Conservation (phyloP, 1,140 invertebrate species). For the Cephus cinctus region DNA sequence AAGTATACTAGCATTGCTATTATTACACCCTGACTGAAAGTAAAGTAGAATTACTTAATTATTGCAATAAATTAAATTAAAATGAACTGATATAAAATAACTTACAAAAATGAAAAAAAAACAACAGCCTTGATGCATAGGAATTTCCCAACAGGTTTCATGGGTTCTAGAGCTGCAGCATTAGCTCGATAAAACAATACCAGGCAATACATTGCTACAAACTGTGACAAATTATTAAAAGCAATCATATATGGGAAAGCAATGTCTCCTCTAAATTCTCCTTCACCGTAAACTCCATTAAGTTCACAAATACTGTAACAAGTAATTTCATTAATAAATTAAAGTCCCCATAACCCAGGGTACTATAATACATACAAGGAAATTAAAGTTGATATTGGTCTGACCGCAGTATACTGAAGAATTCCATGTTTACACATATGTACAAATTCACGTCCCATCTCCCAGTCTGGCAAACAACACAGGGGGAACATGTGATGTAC, state of each 20-base stretch:
- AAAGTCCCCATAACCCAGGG: neutral
- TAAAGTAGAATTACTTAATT: too few relatives aligned
- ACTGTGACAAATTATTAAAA: slow-evolving; percentile 93
- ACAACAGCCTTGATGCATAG: slow-evolving; percentile 98
- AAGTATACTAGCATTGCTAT: slow-evolving; percentile 85
- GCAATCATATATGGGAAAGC: slow-evolving; percentile 90
- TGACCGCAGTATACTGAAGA: slow-evolving; percentile 88
- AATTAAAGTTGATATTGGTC: slow-evolving; percentile 84
- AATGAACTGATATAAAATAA: slow-evolving; percentile 27
- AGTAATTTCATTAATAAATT: slow-evolving; percentile 15
- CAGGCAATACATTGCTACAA: slow-evolving; percentile 94
- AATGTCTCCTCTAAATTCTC: slow-evolving; percentile 78
- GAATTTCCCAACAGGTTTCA: slow-evolving; percentile 94
- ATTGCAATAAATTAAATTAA: neutral
- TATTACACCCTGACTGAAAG: slow-evolving; percentile 85
- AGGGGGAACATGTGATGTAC: slow-evolving; percentile 83
- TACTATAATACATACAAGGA: slow-evolving; percentile 71
- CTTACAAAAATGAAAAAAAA: slow-evolving; percentile 98
- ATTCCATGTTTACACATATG: slow-evolving; percentile 96
- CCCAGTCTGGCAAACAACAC: slow-evolving; percentile 82
- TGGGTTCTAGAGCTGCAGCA: slow-evolving; percentile 80
- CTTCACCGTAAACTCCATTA: slow-evolving; percentile 84
- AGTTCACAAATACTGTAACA: slow-evolving; percentile 79
- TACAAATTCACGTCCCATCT: slow-evolving; percentile 88
- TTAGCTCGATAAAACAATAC: slow-evolving; percentile 92